phyloP scores from a whole-genome alignment of 2,888 invertebrate species.

The Tetropium fuscum region DNA sequence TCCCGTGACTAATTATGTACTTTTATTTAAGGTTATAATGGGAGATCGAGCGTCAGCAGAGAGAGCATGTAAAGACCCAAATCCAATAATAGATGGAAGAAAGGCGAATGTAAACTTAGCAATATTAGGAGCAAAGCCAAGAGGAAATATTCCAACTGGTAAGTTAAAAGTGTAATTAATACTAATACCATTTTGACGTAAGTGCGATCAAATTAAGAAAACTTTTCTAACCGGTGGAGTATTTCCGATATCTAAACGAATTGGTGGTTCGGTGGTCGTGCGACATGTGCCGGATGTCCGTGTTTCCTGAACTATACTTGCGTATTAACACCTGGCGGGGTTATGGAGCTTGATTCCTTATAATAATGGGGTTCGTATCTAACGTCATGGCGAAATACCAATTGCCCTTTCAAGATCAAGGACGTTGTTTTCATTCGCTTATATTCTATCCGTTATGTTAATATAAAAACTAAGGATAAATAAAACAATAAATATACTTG shows the following conservation, averaged over 20 bases:
- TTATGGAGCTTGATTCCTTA: constrained; percentile 24
- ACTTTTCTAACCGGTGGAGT: constrained; percentile 23
- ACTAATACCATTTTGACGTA: background rate
- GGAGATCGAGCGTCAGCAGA: constrained; percentile 94
- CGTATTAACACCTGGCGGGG: constrained; percentile 37
- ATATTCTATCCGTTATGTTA: too few species aligned
- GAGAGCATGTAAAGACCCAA: constrained; percentile 96
- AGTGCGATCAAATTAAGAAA: background rate
- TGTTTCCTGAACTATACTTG: constrained; percentile 38
- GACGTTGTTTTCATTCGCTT: background rate
- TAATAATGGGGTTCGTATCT: background rate
- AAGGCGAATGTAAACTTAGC: constrained; percentile 99
- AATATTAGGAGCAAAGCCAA: constrained; percentile 96
- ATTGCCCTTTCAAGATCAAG: background rate
- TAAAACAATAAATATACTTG: too few species aligned
- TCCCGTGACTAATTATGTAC: too few species aligned
- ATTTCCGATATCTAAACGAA: constrained; percentile 38
- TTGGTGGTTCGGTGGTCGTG: constrained; percentile 55
- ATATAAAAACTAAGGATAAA: too few species aligned
- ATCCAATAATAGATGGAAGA: constrained; percentile 97
- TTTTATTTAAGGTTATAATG: constrained; percentile 92
- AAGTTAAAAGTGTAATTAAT: constrained; percentile 58
- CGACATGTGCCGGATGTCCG: constrained; percentile 56
- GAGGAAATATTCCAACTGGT: constrained; percentile 88
- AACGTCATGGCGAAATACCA: background rate